Percentiles rank a stretch among this genome's conserved stretches.
These are phyloP conservation scores for Troides helena DNA, from an alignment of 2,888 invertebrate species.

Conservation along the genomic window DNA sequence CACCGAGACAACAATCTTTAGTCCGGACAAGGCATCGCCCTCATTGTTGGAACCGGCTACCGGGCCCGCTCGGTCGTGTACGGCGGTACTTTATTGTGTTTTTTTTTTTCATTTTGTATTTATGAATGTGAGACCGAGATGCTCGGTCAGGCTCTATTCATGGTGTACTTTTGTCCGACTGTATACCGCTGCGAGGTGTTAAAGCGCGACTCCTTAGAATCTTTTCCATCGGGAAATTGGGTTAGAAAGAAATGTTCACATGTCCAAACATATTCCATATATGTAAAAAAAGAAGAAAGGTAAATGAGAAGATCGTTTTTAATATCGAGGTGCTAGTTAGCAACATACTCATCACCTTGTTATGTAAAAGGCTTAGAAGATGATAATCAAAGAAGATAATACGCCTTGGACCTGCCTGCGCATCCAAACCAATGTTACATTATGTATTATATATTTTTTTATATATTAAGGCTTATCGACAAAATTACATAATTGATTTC, in stretches of 20 bases:
- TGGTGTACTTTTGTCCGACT: constrained; percentile 26
- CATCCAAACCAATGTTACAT: too few species aligned
- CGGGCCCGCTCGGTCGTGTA: constrained; percentile 41
- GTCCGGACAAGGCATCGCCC: constrained; percentile 38
- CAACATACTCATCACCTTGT: too few species aligned
- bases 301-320: too few species aligned
- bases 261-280: too few species aligned
- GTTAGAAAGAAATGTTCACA: background rate
- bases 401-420: too few species aligned
- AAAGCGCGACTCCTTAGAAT: constrained; percentile 16
- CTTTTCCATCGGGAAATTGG: background rate
- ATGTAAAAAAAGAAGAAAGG: too few species aligned
- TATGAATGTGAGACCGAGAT: constrained; percentile 38
- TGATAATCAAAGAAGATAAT: too few species aligned
- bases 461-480: too few species aligned
- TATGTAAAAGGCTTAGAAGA: too few species aligned
- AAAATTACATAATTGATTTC: too few species aligned
- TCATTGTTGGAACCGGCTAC: constrained; percentile 28
- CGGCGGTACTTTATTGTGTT: constrained; percentile 32
- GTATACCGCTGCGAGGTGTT: background rate
- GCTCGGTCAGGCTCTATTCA: constrained; percentile 40
- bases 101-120: constrained; percentile 48
- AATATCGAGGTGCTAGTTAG: too few species aligned
- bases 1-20: constrained; percentile 66
- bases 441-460: too few species aligned